Evolutionary conservation across 2,113 vertebrate species (phyloP).

Genomic region (Alces alces): DNA sequence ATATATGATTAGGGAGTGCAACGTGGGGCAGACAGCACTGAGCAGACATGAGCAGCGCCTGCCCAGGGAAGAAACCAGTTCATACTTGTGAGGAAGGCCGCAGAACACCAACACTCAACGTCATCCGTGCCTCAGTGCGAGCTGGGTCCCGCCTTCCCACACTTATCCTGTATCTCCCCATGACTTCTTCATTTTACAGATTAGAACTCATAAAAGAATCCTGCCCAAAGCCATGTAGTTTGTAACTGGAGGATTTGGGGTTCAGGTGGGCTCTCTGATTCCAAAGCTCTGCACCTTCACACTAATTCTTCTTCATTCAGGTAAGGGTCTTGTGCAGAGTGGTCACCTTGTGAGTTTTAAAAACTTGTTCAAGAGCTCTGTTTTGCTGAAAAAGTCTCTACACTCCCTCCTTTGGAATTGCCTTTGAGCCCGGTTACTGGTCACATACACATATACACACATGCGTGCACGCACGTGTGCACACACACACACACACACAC

Average conservation of each 20-base stretch:
- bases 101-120: background rate
- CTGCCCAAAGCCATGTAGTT: background rate
- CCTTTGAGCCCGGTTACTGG: background rate
- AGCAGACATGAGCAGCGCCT: background rate
- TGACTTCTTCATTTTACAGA: background rate
- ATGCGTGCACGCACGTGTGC: accelerated
- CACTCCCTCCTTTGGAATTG: background rate
- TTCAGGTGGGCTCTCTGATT: background rate
- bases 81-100: background rate
- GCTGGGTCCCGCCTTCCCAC: background rate
- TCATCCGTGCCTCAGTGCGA: background rate
- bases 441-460: background rate
- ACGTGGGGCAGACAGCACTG: background rate
- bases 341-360: background rate
- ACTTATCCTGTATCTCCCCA: background rate
- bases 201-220: background rate
- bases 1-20: background rate
- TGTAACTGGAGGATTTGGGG: background rate
- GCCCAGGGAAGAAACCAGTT: background rate
- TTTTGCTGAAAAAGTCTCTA: background rate
- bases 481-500: accelerated
- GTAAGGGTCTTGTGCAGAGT: background rate
- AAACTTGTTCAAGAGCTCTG: background rate
- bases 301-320: background rate
- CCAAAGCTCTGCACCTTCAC: background rate